These are phyloP conservation scores for Datnioides undecimradiatus DNA, from an alignment of 2,113 vertebrate genomes.

Conservation along the genomic window DNA sequence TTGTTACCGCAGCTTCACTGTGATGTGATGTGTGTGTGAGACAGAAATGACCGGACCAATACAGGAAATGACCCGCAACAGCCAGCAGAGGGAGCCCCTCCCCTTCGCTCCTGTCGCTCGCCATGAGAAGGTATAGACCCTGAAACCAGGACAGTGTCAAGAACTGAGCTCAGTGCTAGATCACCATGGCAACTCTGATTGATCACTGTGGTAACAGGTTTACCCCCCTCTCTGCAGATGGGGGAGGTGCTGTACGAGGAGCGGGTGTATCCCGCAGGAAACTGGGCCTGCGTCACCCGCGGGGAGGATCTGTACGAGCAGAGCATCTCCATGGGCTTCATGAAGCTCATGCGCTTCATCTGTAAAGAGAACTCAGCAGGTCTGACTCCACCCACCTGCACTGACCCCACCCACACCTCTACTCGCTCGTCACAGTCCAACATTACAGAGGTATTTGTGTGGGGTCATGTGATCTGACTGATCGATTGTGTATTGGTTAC, in stretches of 20 bases:
- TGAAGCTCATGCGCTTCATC: constrained; percentile 93
- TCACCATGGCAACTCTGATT: too few relatives aligned
- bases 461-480: neutral
- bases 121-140: constrained; percentile 84
- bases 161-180: too few relatives aligned
- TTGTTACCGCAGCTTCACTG: too few relatives aligned
- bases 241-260: constrained; percentile 86
- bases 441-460: too few relatives aligned
- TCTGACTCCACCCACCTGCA: neutral
- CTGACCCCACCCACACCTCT: too few relatives aligned
- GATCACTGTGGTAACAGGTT: too few relatives aligned
- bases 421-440: too few relatives aligned
- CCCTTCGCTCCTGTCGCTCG: constrained; percentile 75
- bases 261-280: constrained; percentile 85
- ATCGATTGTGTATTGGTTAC: neutral
- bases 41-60: constrained; percentile 89
- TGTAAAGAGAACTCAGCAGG: constrained; percentile 90
- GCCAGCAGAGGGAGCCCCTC: constrained; percentile 82
- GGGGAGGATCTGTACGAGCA: constrained; percentile 88
- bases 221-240: constrained; percentile 69
- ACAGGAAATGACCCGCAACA: constrained; percentile 85
- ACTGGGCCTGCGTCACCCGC: constrained; percentile 86
- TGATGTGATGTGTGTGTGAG: constrained; percentile 34
- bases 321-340: constrained; percentile 90
- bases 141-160: neutral